These are phyloP conservation scores for Panzeria rudis DNA, from an alignment of 2,888 invertebrate species.

Conservation along the genomic window DNA sequence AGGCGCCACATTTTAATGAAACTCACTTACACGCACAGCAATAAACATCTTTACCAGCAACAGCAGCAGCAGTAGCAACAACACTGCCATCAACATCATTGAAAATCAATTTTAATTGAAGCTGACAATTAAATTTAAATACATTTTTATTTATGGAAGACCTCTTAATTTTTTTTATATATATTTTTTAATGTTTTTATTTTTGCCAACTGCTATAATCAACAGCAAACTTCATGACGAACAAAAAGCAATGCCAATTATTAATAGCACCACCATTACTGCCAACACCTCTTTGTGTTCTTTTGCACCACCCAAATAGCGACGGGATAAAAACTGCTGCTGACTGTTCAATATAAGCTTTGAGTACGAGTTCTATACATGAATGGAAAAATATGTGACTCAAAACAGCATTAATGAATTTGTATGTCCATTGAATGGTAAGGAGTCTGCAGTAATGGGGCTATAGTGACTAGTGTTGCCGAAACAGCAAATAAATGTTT, in stretches of 20 bases:
- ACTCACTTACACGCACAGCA: constrained; percentile 12
- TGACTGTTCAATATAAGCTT: constrained; percentile 1
- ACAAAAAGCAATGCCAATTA: not conserved
- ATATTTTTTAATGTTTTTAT: not conserved
- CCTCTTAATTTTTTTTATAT: constrained; percentile 41
- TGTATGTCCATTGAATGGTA: constrained; percentile 9
- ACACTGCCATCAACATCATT: constrained; percentile 45
- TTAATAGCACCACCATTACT: not conserved
- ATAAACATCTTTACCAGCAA: not conserved
- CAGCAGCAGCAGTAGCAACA: not conserved
- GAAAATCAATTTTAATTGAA: constrained; percentile 72
- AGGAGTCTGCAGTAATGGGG: not conserved
- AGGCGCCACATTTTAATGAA: constrained; percentile 66
- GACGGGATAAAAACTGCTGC: not conserved
- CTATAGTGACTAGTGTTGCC: not conserved
- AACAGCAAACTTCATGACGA: constrained; percentile 19
- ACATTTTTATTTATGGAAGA: constrained; percentile 71
- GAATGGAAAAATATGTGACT: not conserved
- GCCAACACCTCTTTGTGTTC: constrained; percentile 1
- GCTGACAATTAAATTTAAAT: constrained; percentile 73
- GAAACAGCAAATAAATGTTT: not conserved
- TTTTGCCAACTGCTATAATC: constrained; percentile 34
- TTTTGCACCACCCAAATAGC: constrained; percentile 7
- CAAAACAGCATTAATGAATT: constrained; percentile 13
- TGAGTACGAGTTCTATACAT: not conserved